phyloP scores from a whole-genome alignment of 2,797 vertebrate genomes.

The Percopsis omiscomaycus region DNA sequence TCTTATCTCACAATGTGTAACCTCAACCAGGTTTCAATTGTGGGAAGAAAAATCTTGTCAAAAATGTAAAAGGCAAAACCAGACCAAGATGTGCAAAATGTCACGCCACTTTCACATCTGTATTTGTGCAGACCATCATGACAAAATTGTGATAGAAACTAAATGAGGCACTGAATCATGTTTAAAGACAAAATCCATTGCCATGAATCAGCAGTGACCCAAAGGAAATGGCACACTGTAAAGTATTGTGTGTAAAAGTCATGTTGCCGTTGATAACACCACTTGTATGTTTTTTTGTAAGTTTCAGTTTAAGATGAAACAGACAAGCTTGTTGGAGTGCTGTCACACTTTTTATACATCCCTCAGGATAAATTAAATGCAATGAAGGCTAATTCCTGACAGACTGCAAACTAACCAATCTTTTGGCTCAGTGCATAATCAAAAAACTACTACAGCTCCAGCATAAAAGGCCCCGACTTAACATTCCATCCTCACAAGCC shows the following conservation, averaged over 20 bases:
- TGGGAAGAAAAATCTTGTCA: background rate
- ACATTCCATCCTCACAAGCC: background rate
- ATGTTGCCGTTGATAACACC: background rate
- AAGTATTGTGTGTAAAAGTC: background rate
- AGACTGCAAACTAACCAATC: background rate
- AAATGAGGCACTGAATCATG: no score
- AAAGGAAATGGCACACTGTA: no score
- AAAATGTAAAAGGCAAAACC: background rate
- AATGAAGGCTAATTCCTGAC: background rate
- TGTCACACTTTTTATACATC: no score
- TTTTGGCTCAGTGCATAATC: background rate
- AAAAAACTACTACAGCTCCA: background rate
- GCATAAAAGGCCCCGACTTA: background rate
- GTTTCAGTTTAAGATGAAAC: background rate
- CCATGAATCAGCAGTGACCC: conserved; percentile 1
- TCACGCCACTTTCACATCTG: background rate
- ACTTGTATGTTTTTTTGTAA: no score
- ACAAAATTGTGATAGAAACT: no score
- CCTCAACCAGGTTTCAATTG: background rate
- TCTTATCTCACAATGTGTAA: background rate
- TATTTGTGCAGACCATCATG: background rate
- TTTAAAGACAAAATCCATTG: no score
- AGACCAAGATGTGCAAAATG: background rate
- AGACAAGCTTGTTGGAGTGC: background rate
- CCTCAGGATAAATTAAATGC: no score